Base-by-base conservation (phyloP, 2,888 invertebrate genomes). In the Nephrotoma appendiculata region DNA sequence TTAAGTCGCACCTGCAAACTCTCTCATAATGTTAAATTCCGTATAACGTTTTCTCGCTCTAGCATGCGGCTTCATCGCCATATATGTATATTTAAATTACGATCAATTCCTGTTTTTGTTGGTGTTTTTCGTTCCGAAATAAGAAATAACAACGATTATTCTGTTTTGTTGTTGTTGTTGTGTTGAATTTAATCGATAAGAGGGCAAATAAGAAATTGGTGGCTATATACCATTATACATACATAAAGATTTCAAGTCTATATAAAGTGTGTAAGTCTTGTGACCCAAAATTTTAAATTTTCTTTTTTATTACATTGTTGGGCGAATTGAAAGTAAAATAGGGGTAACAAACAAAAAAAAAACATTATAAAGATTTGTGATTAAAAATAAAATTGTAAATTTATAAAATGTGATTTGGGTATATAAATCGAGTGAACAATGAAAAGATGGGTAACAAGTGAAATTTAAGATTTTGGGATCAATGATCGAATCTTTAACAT, bases 1-100 rank as follows among this genome's bases (percentile, higher is more conserved):
- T 52, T 71, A 71, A 84, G 84, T 84, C 43, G 84, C 84, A 84
- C 84, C 84, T 84, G 84, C 84, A 84, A 84, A 84, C 84, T 84
- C 43, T 84, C 84, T 84, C 84, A 84, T 84, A 84, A 84, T 84
- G 84, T 84, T 84, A 84, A 84, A 84, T 42, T 84, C 84, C 6
- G 41, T 42, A 84, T 84, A 84, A 84, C n/a, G n/a, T 9, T 15
- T 43, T 84, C 84, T 84, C 84, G 15, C 42, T 84, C 84, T 84
- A n/a, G n/a, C 83, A 42, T 84, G 31, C 9, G 71, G 31, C 4
- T 31, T 9, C 31, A 71, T 71, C 71, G 15, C 52, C 31, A 31
- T 71, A 71, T 71, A 71, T 71, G 31, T 71, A 71, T 71, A 71
- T 71, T 71, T 71, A 71, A 71, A 71, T 71, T 71, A 71, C 71